A percentile compares a stretch with the other conserved stretches of the same genome.
phyloP scores from a whole-genome alignment of 2,113 vertebrate genomes.

The Ancistrus triradiatus region DNA sequence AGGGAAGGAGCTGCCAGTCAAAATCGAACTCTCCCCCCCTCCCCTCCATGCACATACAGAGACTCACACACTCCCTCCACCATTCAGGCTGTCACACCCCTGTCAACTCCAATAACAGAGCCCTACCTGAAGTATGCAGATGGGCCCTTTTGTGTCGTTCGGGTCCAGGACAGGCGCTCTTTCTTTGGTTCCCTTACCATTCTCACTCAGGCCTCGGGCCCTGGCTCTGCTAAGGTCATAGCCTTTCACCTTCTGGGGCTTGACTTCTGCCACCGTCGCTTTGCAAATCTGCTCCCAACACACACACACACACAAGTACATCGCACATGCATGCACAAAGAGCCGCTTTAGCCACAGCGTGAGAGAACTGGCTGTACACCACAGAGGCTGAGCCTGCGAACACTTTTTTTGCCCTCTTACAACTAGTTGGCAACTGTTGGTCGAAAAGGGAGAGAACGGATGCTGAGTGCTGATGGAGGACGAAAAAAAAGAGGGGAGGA shows the following conservation, averaged over 20 bases:
- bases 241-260: conserved; percentile 97
- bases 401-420: conserved; percentile 56
- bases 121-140: conserved; percentile 98
- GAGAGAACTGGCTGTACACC: conserved; percentile 69
- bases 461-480: conserved; percentile 5
- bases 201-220: conserved; percentile 80
- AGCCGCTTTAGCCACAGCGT: conserved; percentile 80
- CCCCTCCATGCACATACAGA: conserved; percentile 31
- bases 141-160: conserved; percentile 77
- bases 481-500: conserved; percentile 10
- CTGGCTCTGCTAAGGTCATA: conserved; percentile 92
- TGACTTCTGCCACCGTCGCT: conserved; percentile 95
- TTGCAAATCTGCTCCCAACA: conserved; percentile 85
- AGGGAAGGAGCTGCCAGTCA: conserved; percentile 41
- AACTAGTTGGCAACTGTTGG: conserved; percentile 73
- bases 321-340: conserved; percentile 79
- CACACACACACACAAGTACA: conserved; percentile 23
- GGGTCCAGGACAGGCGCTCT: conserved; percentile 75
- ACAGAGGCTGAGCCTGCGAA: conserved; percentile 54
- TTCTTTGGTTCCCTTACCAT: conserved; percentile 77
- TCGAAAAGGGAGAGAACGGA: conserved; percentile 73
- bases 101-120: conserved; percentile 97
- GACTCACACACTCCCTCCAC: conserved; percentile 60
- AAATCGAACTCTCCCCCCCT: conserved; percentile 27
- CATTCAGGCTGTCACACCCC: conserved; percentile 89